Base-by-base conservation (phyloP, 2,113 vertebrate genomes). In the Gobiocypris rarus region DNA sequence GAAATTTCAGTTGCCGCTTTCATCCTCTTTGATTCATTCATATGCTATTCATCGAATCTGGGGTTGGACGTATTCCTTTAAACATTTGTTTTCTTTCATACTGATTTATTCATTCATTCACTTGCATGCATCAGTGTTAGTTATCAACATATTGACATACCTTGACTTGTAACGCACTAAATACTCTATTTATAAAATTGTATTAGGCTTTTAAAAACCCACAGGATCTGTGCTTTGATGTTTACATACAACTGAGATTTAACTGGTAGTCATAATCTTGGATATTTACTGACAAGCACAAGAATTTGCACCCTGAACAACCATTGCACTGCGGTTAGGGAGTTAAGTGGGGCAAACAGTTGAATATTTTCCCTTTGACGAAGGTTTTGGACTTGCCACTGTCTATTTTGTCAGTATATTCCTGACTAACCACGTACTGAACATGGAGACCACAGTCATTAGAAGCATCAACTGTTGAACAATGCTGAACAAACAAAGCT, bases 351-450 rank as follows among this genome's bases (percentile, higher is more conserved):
- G 84, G 80, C 81, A 52, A 48, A 52, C 75, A 70, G 85, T 67
- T 81, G 34, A 89, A 93, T 89, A 88, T 67, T 91, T 92, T 89
- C 89, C 90, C 76, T 84, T 84, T 86, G 84, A 86, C 58, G 52
- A 75, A 31, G 58, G 50, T 89, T 84, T 45, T 84, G 83, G 84
- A 85, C 48, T 22, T 10, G 14, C 74, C 19, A 34, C 52, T 26
- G 56, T 43, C 73, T 52, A 61, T 85, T 85, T 75, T 41, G 34
- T 58, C 67, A 28, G 84, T 81, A 28, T 84, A 78, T 82, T 85
- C 80, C 71, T 54, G 65, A 48, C 56, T 74, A 78, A 84, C 83
- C 83, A 67, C 79, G 74, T 54, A 61, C 71, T 81, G 52, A 84
- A 70, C 73, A 84, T 69, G 28, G 56, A 85, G 70, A 83, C 86